Evolutionary conservation across 2,797 vertebrate genomes (phyloP), one percentile per base, ranked within the genome.

Genomic region (Aldrovandia affinis): DNA sequence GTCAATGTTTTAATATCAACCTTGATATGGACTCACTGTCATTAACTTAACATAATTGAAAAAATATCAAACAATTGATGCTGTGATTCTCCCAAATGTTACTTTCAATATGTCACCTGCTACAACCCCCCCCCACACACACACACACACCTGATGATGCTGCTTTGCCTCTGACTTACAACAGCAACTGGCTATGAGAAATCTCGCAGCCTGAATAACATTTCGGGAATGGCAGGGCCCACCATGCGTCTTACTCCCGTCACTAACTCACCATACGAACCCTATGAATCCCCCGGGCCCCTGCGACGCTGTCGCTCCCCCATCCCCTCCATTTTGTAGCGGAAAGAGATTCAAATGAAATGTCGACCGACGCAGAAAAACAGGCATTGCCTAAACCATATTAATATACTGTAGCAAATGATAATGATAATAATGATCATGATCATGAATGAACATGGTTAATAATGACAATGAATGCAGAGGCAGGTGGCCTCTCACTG

Each of bases 191-290:
- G 97, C 95, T 98, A 97, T 88, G 97, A 98, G 94, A 98, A 98
- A 94, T 98, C 97, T 57, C 96, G 97, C 92, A 98, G 97, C 91
- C 95, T 98, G 90, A 98, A 97, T 94, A 98, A 97, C 94, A 98
- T 98, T 92, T 97, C 96, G 3, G 97, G 97, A 91, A 95, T 97
- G 95, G 96, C 93, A 9, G 96, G 96, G 80, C 95, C 94, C 81
- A 95, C 95, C 2, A 92, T 98, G 91, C 96, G 96, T 88, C 95
- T 98, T 85, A 96, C 97, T 59, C 97, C 97, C 86, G 96, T 97
- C 90, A 96, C 96, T 90, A 95, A 94, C 86, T 89, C 96, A 68
- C 95, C 96, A 86, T 97, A 96, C 1, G 96, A 96, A 92, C 96
- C 96, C 78, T 97, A 96, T 33, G 94, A 97, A 86, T 94, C 97